Conservation (phyloP, 2,797 vertebrate species). For the Coranthus polyacanthus region DNA sequence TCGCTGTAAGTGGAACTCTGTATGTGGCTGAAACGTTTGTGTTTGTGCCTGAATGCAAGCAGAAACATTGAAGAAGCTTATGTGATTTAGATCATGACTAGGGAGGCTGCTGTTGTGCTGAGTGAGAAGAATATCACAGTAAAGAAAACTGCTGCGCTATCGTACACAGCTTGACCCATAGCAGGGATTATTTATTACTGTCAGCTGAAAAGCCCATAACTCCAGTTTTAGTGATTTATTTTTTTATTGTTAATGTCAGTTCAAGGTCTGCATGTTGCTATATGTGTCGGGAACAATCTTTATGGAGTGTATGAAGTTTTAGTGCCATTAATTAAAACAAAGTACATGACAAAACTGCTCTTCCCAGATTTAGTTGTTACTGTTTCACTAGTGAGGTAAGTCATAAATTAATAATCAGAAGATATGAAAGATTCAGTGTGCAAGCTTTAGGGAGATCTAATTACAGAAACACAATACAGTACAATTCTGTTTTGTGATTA, state of each 20-base stretch:
- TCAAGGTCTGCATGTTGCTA: slow-evolving; percentile 55
- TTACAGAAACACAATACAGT: too few species aligned
- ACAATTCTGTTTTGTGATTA: too few species aligned
- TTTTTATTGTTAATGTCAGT: slow-evolving; percentile 54
- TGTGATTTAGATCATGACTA: slow-evolving; percentile 65
- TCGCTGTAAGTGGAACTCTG: slow-evolving; percentile 28
- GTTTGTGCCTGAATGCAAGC: slow-evolving; percentile 26
- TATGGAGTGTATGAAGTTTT: slow-evolving; percentile 5
- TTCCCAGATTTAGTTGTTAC: too few species aligned
- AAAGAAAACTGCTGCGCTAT: slow-evolving; percentile 64
- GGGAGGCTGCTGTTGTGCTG: slow-evolving; percentile 63
- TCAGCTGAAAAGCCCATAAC: slow-evolving; percentile 63
- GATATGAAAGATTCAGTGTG: too few species aligned
- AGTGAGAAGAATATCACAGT: slow-evolving; percentile 67
- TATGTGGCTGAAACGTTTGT: slow-evolving; percentile 38
- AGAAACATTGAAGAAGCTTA: slow-evolving; percentile 58
- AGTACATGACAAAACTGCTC: neutral
- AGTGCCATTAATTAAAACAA: slow-evolving; percentile 12
- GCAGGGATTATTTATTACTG: slow-evolving; percentile 72
- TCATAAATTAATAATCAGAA: too few species aligned
- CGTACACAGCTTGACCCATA: slow-evolving; percentile 61
- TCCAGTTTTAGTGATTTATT: slow-evolving; percentile 62
- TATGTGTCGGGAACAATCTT: slow-evolving; percentile 14
- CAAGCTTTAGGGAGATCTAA: too few species aligned
- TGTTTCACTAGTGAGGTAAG: too few species aligned